phyloP scores from a whole-genome alignment of 2,888 invertebrate genomes.

The Gymnosoma rotundatum region DNA sequence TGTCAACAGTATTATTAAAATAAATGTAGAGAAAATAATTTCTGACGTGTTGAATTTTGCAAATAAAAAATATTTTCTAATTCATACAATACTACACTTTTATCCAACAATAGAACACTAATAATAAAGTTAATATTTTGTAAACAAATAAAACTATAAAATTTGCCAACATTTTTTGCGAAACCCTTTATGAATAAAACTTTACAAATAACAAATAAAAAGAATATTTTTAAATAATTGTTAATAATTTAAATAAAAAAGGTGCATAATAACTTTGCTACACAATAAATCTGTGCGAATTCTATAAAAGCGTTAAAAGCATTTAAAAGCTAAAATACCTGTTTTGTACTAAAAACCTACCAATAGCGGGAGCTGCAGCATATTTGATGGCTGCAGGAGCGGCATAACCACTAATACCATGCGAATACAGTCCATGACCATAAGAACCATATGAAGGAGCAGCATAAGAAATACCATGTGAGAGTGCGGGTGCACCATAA shows the following conservation, averaged over 20 bases:
- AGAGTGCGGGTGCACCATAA: conserved; percentile 69
- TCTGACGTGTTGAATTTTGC: too few species aligned
- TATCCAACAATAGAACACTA: too few species aligned
- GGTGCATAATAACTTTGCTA: conserved; percentile 38
- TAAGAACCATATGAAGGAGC: conserved; percentile 52
- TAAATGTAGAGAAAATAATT: too few species aligned
- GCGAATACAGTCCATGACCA: conserved; percentile 61
- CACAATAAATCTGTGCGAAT: conserved; percentile 46
- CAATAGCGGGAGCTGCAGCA: conserved; percentile 76
- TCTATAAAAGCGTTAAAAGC: conserved; percentile 67
- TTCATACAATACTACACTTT: too few species aligned
- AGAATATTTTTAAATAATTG: conserved; percentile 10
- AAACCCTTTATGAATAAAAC: too few species aligned
- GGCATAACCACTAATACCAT: conserved; percentile 49
- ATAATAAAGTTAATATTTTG: too few species aligned
- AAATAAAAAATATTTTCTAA: too few species aligned
- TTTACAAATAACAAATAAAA: background rate
- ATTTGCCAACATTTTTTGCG: too few species aligned
- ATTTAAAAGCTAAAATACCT: conserved; percentile 50
- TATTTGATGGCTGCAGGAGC: conserved; percentile 65
- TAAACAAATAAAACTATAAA: too few species aligned
- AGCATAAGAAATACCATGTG: conserved; percentile 59
- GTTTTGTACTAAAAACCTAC: conserved; percentile 74
- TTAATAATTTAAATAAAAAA: conserved; percentile 31
- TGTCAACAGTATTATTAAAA: too few species aligned